Conservation (phyloP, 2,888 invertebrate genomes). For the Chrysina gloriosa region DNA sequence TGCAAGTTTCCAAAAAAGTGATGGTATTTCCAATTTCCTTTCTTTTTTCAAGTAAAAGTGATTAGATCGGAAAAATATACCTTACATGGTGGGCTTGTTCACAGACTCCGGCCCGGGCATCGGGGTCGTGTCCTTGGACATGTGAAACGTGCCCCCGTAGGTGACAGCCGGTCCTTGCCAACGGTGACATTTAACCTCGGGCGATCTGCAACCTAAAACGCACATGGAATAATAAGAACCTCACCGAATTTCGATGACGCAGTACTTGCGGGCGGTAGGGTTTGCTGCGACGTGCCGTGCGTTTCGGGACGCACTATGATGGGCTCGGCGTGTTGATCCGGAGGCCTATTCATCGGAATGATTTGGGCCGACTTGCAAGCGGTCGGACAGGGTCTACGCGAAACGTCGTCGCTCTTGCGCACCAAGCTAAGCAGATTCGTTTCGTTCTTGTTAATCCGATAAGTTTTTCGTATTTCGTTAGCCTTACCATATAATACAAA, state of each 20-base stretch:
- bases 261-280: constrained; percentile 25
- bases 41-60: too few species aligned
- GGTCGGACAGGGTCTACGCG: background rate
- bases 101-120: constrained; percentile 45
- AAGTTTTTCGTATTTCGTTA: background rate
- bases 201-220: constrained; percentile 23
- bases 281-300: background rate
- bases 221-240: constrained; percentile 25
- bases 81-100: constrained; percentile 28
- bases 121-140: constrained; percentile 51
- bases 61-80: too few species aligned
- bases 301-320: background rate
- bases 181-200: background rate
- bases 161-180: constrained; percentile 8
- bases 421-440: constrained; percentile 3
- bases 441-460: background rate
- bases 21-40: too few species aligned
- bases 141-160: constrained; percentile 55
- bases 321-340: background rate
- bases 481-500: constrained; percentile 47
- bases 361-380: constrained; percentile 10
- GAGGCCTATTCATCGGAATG: background rate
- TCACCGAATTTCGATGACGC: background rate
- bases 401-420: background rate
- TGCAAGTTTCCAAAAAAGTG: too few species aligned